A percentile compares a stretch with the other conserved stretches of the same genome.
Evolutionary conservation across 2,797 vertebrate species (phyloP).

Genomic region (Malurus leucopterus): DNA sequence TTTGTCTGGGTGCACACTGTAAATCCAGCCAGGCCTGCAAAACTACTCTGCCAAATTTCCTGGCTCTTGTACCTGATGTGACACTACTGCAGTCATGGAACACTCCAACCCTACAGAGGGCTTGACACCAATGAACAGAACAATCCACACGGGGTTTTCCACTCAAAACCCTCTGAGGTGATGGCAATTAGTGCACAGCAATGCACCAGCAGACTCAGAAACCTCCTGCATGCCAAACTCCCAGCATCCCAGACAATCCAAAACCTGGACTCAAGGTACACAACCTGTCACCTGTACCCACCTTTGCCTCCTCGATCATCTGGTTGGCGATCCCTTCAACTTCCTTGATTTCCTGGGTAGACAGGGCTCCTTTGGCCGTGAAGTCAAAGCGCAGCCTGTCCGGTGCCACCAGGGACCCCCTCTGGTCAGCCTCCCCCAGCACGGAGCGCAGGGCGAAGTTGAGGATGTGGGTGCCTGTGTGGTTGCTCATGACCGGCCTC

Average conservation of each 20-base stretch:
- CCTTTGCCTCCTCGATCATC: constrained; percentile 90
- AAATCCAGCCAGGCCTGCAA: neutral
- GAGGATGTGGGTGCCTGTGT: constrained; percentile 94
- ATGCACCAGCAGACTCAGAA: neutral
- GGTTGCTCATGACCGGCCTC: constrained; percentile 94
- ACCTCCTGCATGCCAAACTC: neutral
- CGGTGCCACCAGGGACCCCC: constrained; percentile 90
- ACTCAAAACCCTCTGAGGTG: neutral
- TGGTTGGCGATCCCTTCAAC: constrained; percentile 84
- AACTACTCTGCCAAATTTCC: neutral
- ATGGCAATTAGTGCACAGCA: neutral
- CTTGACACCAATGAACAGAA: neutral
- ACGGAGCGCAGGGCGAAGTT: constrained; percentile 91
- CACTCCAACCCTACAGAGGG: neutral
- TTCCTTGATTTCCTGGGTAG: constrained; percentile 84
- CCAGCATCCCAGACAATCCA: neutral
- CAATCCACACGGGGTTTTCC: neutral
- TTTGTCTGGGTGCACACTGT: rapidly evolving
- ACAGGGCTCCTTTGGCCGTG: constrained; percentile 92
- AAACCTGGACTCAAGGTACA: neutral
- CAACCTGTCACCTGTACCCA: neutral
- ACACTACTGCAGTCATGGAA: neutral
- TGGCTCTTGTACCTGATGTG: neutral
- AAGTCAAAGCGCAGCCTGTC: constrained; percentile 96
- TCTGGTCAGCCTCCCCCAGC: constrained; percentile 93